A percentile compares a stretch with the other conserved stretches of the same genome.
Evolutionary conservation across 2,888 invertebrate genomes (phyloP).

Genomic region (Synanthedon vespiformis): DNA sequence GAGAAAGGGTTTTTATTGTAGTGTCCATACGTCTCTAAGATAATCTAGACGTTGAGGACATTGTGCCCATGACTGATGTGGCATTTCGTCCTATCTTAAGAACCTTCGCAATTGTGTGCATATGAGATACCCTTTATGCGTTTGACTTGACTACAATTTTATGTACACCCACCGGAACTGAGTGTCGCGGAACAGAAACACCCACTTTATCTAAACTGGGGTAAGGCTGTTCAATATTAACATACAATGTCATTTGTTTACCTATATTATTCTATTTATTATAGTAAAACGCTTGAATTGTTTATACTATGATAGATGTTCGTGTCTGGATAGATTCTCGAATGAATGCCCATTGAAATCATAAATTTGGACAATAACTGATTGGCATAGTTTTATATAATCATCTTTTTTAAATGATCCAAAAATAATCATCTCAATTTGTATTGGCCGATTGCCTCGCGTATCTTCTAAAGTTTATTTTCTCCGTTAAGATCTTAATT

Average conservation of each 20-base stretch:
- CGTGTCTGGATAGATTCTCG: background rate
- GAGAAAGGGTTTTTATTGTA: slow-evolving; percentile 11
- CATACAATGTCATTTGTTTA: background rate
- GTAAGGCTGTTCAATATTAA: slow-evolving; percentile 30
- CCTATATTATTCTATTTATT: background rate
- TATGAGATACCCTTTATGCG: slow-evolving; percentile 35
- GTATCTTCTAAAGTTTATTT: background rate
- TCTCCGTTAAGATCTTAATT: slow-evolving; percentile 1
- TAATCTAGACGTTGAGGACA: slow-evolving; percentile 14
- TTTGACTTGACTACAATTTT: slow-evolving; percentile 15
- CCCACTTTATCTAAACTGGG: slow-evolving; percentile 37
- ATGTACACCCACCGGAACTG: slow-evolving; percentile 51
- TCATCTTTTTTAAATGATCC: slow-evolving; percentile 17
- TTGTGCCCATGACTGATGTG: slow-evolving; percentile 22
- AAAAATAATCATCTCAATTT: slow-evolving; percentile 20
- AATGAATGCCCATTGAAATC: no score
- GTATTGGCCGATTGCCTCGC: slow-evolving; percentile 23
- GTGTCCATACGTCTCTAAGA: slow-evolving; percentile 16
- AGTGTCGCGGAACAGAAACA: slow-evolving; percentile 33
- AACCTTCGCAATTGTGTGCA: slow-evolving; percentile 39
- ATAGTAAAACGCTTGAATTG: background rate
- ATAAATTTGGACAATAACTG: background rate
- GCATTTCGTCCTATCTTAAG: slow-evolving; percentile 22
- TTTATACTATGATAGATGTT: no score
- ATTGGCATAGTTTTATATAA: slow-evolving; percentile 18